Percentiles rank a stretch among this genome's conserved stretches.
phyloP scores from a whole-genome alignment of 1,140 invertebrate species.

The Lepidostoma basale region DNA sequence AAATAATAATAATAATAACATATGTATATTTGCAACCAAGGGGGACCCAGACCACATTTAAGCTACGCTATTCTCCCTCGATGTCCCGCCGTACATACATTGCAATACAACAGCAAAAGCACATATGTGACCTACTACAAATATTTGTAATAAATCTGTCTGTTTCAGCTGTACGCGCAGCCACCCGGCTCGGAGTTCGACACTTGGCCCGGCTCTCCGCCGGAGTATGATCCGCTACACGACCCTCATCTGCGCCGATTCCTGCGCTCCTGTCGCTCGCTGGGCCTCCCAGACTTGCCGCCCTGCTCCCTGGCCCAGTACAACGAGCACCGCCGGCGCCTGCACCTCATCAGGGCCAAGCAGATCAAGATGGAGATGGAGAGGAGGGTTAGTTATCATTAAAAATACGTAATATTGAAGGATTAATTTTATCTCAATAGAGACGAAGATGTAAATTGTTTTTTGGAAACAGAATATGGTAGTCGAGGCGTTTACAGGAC shows the following conservation, averaged over 20 bases:
- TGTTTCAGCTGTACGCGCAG: slow-evolving; percentile 15
- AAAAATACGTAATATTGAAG: slow-evolving; percentile 6
- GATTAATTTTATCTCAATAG: too few relatives aligned
- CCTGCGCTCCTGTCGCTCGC: slow-evolving; percentile 50
- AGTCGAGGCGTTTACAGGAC: too few relatives aligned
- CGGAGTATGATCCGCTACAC: slow-evolving; percentile 55
- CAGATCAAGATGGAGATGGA: slow-evolving; percentile 24
- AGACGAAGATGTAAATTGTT: too few relatives aligned
- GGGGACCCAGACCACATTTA: too few relatives aligned
- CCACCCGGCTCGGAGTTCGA: slow-evolving; percentile 23
- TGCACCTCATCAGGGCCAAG: slow-evolving; percentile 48
- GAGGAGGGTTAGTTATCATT: neutral
- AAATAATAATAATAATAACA: too few relatives aligned
- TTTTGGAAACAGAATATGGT: too few relatives aligned
- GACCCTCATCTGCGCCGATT: slow-evolving; percentile 55
- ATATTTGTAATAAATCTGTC: neutral
- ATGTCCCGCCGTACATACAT: too few relatives aligned
- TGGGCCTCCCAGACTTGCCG: slow-evolving; percentile 51
- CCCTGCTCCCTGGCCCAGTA: slow-evolving; percentile 56
- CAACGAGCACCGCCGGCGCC: slow-evolving; percentile 56
- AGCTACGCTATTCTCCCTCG: too few relatives aligned
- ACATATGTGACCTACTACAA: too few relatives aligned
- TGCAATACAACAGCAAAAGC: too few relatives aligned
- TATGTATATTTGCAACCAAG: too few relatives aligned
- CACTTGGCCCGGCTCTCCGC: slow-evolving; percentile 1